These are phyloP conservation scores for Glareola pratincola DNA, from an alignment of 2,113 vertebrate species.

Conservation along the genomic window DNA sequence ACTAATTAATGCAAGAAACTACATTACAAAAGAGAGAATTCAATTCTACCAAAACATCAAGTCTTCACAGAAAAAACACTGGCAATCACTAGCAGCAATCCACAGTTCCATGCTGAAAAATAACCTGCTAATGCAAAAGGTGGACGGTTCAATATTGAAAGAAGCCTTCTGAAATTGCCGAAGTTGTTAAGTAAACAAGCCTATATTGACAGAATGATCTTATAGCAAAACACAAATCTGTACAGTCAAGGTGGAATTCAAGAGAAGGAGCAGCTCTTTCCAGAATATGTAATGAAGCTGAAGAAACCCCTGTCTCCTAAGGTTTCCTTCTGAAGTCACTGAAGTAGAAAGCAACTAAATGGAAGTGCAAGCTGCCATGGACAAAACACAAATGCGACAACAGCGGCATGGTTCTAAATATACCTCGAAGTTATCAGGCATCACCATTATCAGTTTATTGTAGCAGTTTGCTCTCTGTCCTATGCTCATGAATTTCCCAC, in stretches of 20 bases:
- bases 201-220: neutral
- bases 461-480: neutral
- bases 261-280: neutral
- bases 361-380: neutral
- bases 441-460: neutral
- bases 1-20: constrained; percentile 2
- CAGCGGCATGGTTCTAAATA: neutral
- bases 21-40: neutral
- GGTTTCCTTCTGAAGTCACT: neutral
- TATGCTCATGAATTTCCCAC: neutral
- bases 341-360: neutral
- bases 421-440: neutral
- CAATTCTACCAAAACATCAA: neutral
- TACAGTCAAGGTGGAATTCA: neutral
- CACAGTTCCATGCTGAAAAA: neutral
- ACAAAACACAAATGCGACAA: neutral
- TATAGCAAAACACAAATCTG: neutral
- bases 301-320: neutral
- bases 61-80: neutral
- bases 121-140: neutral
- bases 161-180: neutral
- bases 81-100: neutral
- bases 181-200: constrained; percentile 2
- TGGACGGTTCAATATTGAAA: neutral
- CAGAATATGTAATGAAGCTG: constrained; percentile 5